These are phyloP conservation scores for Chelonus formosanus DNA, from an alignment of 2,888 invertebrate species.

Conservation along the genomic window DNA sequence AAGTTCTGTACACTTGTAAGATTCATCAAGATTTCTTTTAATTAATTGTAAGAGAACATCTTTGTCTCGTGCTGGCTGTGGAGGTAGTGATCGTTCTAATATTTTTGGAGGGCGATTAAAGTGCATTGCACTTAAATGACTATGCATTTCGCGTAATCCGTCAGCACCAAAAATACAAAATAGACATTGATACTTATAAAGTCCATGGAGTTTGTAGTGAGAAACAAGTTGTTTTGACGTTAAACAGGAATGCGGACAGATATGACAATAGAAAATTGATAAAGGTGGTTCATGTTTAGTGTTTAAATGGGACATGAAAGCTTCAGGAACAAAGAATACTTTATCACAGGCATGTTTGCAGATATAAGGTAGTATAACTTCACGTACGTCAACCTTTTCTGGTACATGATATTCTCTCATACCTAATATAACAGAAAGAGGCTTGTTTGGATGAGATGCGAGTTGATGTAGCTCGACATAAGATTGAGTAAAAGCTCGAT, in stretches of 20 bases:
- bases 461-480: slow-evolving; percentile 72
- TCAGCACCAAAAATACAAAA: slow-evolving; percentile 66
- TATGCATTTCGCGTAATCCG: slow-evolving; percentile 60
- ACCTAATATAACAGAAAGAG: slow-evolving; percentile 40
- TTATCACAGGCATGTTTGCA: slow-evolving; percentile 60
- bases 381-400: slow-evolving; percentile 50
- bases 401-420: slow-evolving; percentile 42
- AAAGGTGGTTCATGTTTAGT: slow-evolving; percentile 47
- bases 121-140: slow-evolving; percentile 66
- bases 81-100: slow-evolving; percentile 56
- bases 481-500: slow-evolving; percentile 70
- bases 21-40: slow-evolving; percentile 50
- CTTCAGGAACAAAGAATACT: slow-evolving; percentile 58
- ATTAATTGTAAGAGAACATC: slow-evolving; percentile 57
- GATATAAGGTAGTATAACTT: slow-evolving; percentile 54
- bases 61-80: slow-evolving; percentile 46
- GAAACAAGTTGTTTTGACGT: slow-evolving; percentile 50
- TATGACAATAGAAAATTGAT: slow-evolving; percentile 62
- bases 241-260: slow-evolving; percentile 63
- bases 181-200: slow-evolving; percentile 66
- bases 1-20: slow-evolving; percentile 40
- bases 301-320: slow-evolving; percentile 57
- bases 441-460: slow-evolving; percentile 35
- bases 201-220: slow-evolving; percentile 64
- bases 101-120: slow-evolving; percentile 60